Evolutionary conservation across 2,888 invertebrate genomes (phyloP).

Genomic region (Meliscaeva auricollis): DNA sequence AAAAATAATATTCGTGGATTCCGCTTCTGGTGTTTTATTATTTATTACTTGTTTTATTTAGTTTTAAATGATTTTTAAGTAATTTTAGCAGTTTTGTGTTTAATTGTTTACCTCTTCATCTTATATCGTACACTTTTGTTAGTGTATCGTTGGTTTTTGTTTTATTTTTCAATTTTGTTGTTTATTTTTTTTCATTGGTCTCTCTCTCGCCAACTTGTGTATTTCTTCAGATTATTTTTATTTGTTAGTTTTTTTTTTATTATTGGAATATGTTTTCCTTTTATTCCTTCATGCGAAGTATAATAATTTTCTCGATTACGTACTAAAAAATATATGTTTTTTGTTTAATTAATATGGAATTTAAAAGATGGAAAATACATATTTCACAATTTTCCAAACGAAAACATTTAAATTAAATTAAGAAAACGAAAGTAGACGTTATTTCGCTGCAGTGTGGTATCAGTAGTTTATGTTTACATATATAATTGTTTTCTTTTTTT

Average conservation of each 20-base stretch:
- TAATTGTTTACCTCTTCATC: conserved; percentile 1
- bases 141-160: not conserved
- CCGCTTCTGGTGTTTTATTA: conserved; percentile 27
- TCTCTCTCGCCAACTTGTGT: conserved; percentile 24
- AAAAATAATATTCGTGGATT: conserved; percentile 72
- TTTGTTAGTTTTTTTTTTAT: not conserved
- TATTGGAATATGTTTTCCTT: conserved; percentile 44
- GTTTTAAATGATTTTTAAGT: conserved; percentile 48
- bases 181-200: conserved; percentile 14
- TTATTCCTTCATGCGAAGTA: conserved; percentile 31
- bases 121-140: conserved; percentile 18
- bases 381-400: conserved; percentile 47
- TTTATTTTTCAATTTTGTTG: not conserved
- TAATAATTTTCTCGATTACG: conserved; percentile 54
- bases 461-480: conserved; percentile 44
- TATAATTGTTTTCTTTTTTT: conserved; percentile 8
- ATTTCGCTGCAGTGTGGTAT: conserved; percentile 61
- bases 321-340: conserved; percentile 67
- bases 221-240: conserved; percentile 37
- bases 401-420: conserved; percentile 37
- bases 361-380: conserved; percentile 71
- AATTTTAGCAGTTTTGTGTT: conserved; percentile 40
- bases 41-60: conserved; percentile 12
- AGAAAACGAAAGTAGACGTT: conserved; percentile 33
- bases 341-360: conserved; percentile 71